phyloP scores from a whole-genome alignment of 1,140 invertebrate genomes.

The Achroia grisella region DNA sequence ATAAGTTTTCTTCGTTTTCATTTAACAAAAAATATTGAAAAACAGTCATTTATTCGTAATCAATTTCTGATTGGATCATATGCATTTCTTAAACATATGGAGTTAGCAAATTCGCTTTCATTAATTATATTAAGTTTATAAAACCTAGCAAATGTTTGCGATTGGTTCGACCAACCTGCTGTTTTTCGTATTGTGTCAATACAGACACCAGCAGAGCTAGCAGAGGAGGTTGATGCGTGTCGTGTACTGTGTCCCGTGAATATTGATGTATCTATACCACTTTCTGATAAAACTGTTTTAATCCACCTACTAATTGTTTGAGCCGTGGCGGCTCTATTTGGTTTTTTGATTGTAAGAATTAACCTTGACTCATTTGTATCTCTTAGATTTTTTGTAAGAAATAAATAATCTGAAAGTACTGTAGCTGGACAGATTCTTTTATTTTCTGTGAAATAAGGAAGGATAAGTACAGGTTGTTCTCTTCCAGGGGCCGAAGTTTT shows the following conservation, averaged over 20 bases:
- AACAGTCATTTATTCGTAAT: no score
- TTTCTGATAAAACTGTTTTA: not conserved
- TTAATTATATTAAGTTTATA: not conserved
- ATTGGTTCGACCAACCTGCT: not conserved
- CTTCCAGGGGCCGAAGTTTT: conserved; percentile 20
- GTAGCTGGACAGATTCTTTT: conserved; percentile 19
- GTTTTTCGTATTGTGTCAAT: not conserved
- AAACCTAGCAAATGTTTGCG: not conserved
- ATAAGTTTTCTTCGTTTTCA: no score
- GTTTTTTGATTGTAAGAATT: not conserved
- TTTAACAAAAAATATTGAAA: no score
- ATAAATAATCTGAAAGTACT: conserved; percentile 16
- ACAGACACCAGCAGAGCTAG: not conserved
- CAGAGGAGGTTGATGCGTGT: not conserved
- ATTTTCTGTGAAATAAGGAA: conserved; percentile 21
- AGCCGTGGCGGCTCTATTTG: not conserved
- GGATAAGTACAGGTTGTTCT: conserved; percentile 15
- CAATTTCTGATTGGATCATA: no score
- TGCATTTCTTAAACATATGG: not conserved
- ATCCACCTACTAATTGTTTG: not conserved
- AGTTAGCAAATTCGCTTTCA: not conserved
- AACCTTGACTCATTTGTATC: not conserved
- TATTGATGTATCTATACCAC: not conserved
- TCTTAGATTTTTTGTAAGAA: conserved; percentile 12
- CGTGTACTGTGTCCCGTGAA: not conserved